Base-by-base conservation (phyloP, 1,140 invertebrate genomes). In the Pararge aegeria region DNA sequence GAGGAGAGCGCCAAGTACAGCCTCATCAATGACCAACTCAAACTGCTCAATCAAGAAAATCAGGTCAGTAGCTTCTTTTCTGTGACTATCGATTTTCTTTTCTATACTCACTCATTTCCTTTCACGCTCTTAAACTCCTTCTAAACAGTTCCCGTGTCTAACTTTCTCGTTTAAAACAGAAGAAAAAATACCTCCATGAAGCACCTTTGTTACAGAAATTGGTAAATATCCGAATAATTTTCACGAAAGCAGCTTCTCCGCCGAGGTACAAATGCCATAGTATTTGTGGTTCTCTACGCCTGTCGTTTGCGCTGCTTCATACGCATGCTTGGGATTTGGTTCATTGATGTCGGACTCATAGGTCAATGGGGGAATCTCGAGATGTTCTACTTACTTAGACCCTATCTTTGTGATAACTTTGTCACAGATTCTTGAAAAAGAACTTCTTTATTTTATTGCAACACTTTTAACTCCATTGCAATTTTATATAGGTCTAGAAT, bases 1-100 rank as follows among this genome's bases (percentile, higher is more conserved):
- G 98, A 99, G 89, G 98, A 99, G 90, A 97, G 96, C 78, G 97
- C 97, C 73, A 98, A 99, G 89, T 98, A 98, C 92, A 96, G 95
- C 81, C 93, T 98, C 73, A 97, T 99, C 87, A 98, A 98, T 82
- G 98, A 99, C 91, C 97, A 99, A 90, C 93, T 99, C 42, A 98
- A 98, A 89, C 92, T 98, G 79, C 94, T 98, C 75, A 98, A 98
- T 90, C 96, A 96, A 69, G 98, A 99, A 91, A 98, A 99, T 90
- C 97, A 99, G 96, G 98, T 99, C 85, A 93, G 82, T 81, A 27
- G 38, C 13, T 42, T 42, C 38, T 19, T 18, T 38, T n/a, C 10
- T 27, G 30, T 34, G 1, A 34, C 30, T 34, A 34, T 34, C 30
- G 30, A 34, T 34, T 34, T 34, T n/a, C 30, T 12, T 34, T 34